Evolutionary conservation across 2,797 vertebrate genomes (phyloP), one percentile per base, ranked within the genome.

Genomic region (Urophycis tenuis): DNA sequence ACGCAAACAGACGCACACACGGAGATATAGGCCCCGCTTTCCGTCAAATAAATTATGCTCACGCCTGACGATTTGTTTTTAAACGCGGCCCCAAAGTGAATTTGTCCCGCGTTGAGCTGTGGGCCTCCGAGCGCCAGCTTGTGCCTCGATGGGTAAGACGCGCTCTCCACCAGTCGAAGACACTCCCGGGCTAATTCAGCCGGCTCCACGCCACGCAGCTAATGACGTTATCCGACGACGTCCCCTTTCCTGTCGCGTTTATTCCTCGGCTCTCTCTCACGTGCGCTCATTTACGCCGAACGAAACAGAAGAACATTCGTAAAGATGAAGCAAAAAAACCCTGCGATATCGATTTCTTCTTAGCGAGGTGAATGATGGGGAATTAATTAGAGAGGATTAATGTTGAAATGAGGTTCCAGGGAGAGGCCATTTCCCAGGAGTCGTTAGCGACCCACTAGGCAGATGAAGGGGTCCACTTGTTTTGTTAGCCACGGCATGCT

Each of bases 331-430:
- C 91, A 89, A 30, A 92, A 92, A 89, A 30, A 92, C 92, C 90
- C 89, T 88, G 84, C 75, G 67, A 11, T 92, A 95, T 93, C 92
- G 94, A 95, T 95, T 91, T 84, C 86, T 88, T 75, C 87, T 86
- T 89, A 90, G 76, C 82, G 92, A 88, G 89, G 91, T 80, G 86
- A 93, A 89, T 83, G 85, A 88, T 93, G 92, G 91, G 87, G 87
- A 94, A 94, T 94, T 92, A 92, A 85, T 92, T 93, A 93, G 92
- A 92, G 74, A 85, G 83, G 91, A 93, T 94, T 90, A 92, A 93
- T 88, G 88, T 91, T 91, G 92, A 90, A 92, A 93, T 84, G 89
- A 91, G 89, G 90, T 53, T 53, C 86, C 74, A 83, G 80, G 80
- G 77, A 79, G 81, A 88, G 80, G 80, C 87, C 76, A 86, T 80